A percentile compares a stretch with the other conserved stretches of the same genome.
Evolutionary conservation across 2,113 vertebrate genomes (phyloP).

Genomic region (Peromyscus leucopus): DNA sequence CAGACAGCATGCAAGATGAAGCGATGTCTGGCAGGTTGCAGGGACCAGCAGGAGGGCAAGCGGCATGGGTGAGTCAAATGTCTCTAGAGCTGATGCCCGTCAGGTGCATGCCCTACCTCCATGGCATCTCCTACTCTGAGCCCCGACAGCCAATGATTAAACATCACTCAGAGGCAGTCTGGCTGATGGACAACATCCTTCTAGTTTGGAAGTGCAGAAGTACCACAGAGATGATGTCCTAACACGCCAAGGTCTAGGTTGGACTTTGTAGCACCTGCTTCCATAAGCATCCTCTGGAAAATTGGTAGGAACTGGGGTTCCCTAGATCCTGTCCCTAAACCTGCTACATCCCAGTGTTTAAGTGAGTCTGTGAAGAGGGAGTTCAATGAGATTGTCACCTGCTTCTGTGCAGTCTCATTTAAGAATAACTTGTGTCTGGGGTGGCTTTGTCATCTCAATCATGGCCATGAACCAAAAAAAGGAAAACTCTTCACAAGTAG

Average conservation of each 20-base stretch:
- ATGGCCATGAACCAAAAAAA: not conserved
- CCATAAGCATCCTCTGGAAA: not conserved
- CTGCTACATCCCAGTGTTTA: not conserved
- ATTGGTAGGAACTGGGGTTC: not conserved
- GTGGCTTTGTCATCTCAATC: not conserved
- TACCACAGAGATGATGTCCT: not conserved
- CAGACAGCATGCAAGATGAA: conserved; percentile 9
- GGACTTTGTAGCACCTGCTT: not conserved
- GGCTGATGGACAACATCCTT: not conserved
- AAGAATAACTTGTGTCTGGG: not conserved
- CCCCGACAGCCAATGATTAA: not conserved
- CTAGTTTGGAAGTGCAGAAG: not conserved
- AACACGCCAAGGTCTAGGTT: not conserved
- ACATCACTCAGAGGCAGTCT: not conserved
- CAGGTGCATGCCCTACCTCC: accelerated
- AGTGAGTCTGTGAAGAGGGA: not conserved
- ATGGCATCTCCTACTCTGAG: not conserved
- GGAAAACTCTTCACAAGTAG: not conserved
- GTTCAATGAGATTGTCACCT: not conserved
- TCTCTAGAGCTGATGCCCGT: not conserved
- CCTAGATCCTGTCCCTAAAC: not conserved
- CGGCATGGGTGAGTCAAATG: not conserved
- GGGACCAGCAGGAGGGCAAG: not conserved
- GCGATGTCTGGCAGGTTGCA: not conserved
- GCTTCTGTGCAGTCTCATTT: not conserved